Conservation (phyloP, 2,797 vertebrate species). For the Aplochiton taeniatus region DNA sequence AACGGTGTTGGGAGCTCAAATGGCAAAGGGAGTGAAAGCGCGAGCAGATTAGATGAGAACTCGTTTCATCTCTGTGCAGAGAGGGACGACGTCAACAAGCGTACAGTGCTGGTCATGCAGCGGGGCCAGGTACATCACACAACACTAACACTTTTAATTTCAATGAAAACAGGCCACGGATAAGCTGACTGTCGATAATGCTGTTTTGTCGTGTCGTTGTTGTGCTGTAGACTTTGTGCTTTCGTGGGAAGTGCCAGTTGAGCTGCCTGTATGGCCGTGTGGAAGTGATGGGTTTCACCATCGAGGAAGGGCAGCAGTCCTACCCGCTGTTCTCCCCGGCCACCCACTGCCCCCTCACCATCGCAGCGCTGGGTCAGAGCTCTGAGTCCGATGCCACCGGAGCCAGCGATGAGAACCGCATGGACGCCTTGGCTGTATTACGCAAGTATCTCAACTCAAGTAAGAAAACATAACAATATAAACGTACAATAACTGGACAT, state of each 20-base stretch:
- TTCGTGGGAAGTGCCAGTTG: conserved; percentile 86
- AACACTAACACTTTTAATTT: background rate
- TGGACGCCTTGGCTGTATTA: conserved; percentile 73
- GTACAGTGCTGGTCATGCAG: conserved; percentile 75
- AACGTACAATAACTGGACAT: background rate
- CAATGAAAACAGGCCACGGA: background rate
- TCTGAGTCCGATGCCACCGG: conserved; percentile 41
- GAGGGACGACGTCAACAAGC: conserved; percentile 63
- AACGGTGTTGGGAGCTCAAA: conserved; percentile 43
- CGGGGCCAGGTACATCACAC: conserved; percentile 70
- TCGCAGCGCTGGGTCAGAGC: conserved; percentile 69
- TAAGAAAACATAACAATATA: conserved; percentile 44
- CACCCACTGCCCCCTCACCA: conserved; percentile 81
- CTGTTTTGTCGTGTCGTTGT: background rate
- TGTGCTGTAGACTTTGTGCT: conserved; percentile 80
- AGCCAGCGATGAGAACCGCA: conserved; percentile 63
- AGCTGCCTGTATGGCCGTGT: conserved; percentile 88
- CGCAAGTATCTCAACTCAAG: conserved; percentile 74
- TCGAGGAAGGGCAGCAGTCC: conserved; percentile 84
- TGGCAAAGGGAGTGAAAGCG: background rate
- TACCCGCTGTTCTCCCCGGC: conserved; percentile 83
- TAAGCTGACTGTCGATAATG: background rate
- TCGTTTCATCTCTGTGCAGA: conserved; percentile 64
- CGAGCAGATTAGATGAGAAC: conserved; percentile 52
- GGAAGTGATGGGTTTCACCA: conserved; percentile 86